A percentile compares a stretch with the other conserved stretches of the same genome.
Evolutionary conservation across 2,113 vertebrate genomes (phyloP).

Genomic region (Nipponia nippon): DNA sequence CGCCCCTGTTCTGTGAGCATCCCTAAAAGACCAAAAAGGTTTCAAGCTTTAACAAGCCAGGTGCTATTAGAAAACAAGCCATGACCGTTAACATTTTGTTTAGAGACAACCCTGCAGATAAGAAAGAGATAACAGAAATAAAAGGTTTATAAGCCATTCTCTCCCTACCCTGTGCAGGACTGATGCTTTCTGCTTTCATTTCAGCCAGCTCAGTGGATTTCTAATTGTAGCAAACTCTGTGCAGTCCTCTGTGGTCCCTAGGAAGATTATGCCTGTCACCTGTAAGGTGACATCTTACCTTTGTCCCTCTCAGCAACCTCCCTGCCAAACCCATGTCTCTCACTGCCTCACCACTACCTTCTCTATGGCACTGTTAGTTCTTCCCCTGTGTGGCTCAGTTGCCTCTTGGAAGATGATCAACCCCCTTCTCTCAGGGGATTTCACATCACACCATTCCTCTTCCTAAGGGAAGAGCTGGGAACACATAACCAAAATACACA

Average conservation of each 20-base stretch:
- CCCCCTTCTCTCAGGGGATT: not conserved
- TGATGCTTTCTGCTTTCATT: not conserved
- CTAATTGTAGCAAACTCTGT: not conserved
- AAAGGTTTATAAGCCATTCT: not conserved
- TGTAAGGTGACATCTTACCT: not conserved
- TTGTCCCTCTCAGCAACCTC: not conserved
- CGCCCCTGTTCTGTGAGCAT: not conserved
- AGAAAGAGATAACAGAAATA: not conserved
- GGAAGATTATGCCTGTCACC: not conserved
- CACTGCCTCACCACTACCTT: not conserved
- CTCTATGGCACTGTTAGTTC: not conserved
- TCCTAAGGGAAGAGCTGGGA: not conserved
- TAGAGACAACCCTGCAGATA: not conserved
- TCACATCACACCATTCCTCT: not conserved
- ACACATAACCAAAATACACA: not conserved
- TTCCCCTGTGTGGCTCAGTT: accelerated
- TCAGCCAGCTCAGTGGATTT: not conserved
- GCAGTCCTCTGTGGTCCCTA: not conserved
- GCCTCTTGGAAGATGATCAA: not conserved
- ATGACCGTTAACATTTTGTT: not conserved
- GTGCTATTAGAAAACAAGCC: not conserved
- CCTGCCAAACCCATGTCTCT: not conserved
- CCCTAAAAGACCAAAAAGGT: not conserved
- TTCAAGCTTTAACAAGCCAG: not conserved
- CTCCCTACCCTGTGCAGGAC: not conserved